phyloP scores from a whole-genome alignment of 2,113 vertebrate genomes.

The Dicerorhinus sumatrensis region DNA sequence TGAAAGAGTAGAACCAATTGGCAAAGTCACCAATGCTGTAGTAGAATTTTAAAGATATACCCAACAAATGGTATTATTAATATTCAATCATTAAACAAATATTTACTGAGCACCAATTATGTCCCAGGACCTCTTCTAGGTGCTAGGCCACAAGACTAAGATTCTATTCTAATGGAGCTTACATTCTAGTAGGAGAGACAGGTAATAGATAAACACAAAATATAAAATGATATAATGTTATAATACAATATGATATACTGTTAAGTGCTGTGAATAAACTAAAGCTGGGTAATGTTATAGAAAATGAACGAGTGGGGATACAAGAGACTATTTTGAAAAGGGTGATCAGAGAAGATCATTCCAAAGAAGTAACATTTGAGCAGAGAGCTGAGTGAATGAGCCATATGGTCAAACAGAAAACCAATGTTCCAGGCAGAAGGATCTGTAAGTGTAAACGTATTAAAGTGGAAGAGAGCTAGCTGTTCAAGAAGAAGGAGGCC shows the following conservation, averaged over 20 bases:
- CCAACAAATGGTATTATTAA: neutral
- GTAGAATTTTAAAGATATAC: neutral
- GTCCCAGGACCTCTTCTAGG: neutral
- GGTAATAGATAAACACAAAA: neutral
- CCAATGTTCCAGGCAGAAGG: neutral
- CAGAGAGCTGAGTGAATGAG: neutral
- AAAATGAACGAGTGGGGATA: neutral
- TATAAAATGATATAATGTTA: neutral
- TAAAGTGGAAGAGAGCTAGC: neutral
- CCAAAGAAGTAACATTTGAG: neutral
- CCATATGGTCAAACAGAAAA: neutral
- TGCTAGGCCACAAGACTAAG: neutral
- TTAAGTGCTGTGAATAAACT: neutral
- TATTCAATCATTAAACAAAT: neutral
- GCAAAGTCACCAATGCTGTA: neutral
- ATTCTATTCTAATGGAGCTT: neutral
- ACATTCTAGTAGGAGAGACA: neutral
- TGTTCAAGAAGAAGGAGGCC: neutral
- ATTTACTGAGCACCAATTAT: neutral
- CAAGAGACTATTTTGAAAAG: neutral
- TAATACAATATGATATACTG: neutral
- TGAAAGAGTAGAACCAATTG: neutral
- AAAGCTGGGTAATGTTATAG: neutral
- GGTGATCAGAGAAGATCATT: neutral
- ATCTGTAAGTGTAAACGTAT: neutral